These are phyloP conservation scores for Dioctria rufipes DNA, from an alignment of 2,888 invertebrate genomes.

Conservation along the genomic window DNA sequence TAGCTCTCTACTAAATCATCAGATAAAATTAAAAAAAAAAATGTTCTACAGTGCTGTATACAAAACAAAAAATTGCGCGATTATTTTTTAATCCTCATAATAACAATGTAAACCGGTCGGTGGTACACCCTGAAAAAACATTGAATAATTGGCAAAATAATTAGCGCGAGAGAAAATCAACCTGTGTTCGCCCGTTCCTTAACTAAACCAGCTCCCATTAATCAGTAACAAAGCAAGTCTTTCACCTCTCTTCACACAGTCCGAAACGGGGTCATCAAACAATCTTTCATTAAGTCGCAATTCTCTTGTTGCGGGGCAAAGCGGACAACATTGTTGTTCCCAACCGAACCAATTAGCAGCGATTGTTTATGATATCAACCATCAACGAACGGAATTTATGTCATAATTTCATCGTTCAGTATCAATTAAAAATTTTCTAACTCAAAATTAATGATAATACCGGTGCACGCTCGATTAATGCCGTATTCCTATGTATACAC, in stretches of 20 bases:
- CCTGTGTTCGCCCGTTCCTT: not conserved
- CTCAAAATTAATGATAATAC: not conserved
- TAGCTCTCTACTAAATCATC: too few relatives aligned
- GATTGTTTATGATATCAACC: constrained; percentile 28
- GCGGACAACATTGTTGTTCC: constrained; percentile 15
- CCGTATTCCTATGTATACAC: not conserved
- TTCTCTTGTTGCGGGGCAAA: not conserved
- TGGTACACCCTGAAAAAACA: not conserved
- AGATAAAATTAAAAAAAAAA: too few relatives aligned
- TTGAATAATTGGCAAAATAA: constrained; percentile 21
- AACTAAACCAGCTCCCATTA: constrained; percentile 41
- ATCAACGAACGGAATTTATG: constrained; percentile 36
- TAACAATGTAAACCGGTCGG: constrained; percentile 13
- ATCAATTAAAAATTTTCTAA: constrained; percentile 33
- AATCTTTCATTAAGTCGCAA: constrained; percentile 41
- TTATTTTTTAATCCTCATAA: not conserved
- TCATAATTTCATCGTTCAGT: constrained; percentile 40
- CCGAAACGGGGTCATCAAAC: constrained; percentile 38
- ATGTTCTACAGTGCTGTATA: too few relatives aligned
- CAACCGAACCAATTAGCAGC: constrained; percentile 43
- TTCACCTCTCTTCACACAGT: constrained; percentile 40
- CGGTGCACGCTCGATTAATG: not conserved
- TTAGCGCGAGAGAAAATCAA: constrained; percentile 3
- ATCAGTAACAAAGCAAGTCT: constrained; percentile 46
- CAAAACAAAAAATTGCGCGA: not conserved